Evolutionary conservation across 37 sponge, comb jelly and placozoan genomes (phyloP), one percentile per base, ranked within the genome.

Genomic region (Ianthella basta): DNA sequence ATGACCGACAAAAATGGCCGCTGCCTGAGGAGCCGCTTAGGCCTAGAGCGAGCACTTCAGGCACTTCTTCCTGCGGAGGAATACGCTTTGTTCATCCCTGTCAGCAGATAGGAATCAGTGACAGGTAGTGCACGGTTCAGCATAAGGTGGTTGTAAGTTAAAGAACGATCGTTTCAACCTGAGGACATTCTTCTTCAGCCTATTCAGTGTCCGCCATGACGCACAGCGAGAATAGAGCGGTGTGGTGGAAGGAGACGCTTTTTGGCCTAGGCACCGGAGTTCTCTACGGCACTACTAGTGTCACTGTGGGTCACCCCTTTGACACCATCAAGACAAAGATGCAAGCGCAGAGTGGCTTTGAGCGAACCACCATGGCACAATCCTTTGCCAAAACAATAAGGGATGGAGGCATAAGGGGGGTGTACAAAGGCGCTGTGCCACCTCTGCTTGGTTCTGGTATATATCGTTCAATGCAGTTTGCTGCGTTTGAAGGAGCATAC

Each of bases 261-360:
- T 96, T 98, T 25, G 93, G 90, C 0, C 82, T 94, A 55, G 87
- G 95, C 72, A 96, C 96, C 33, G 99, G 99, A 24, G 93, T 96
- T 40, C 92, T 98, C 29, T 98, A 98, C 87, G 99, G 99, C 3
- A 98, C 99, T 19, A 95, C 97, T 33, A 96, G 95, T 89, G 99
- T 98, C 21, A 78, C 81, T 36, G 96, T 98, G 10, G 99, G 99
- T 1, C 99, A 98, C 44, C 99, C 99, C 16, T 89, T 98, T 80
- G 99, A 98, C 84, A 98, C 99, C 6, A 91, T 98, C 82, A 98
- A 98, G 85, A 98, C 99, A 6, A 98, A 98, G 79, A 98, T 98
- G 99, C 99, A 98, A 75, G 99, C 99, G 0, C 99, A 98, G 85
- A 60, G 37, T 25, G 99, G 99, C 0, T 98, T 94, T 79, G 99